These are phyloP conservation scores for Chroicocephalus ridibundus DNA, from an alignment of 2,113 vertebrate species.

Conservation along the genomic window DNA sequence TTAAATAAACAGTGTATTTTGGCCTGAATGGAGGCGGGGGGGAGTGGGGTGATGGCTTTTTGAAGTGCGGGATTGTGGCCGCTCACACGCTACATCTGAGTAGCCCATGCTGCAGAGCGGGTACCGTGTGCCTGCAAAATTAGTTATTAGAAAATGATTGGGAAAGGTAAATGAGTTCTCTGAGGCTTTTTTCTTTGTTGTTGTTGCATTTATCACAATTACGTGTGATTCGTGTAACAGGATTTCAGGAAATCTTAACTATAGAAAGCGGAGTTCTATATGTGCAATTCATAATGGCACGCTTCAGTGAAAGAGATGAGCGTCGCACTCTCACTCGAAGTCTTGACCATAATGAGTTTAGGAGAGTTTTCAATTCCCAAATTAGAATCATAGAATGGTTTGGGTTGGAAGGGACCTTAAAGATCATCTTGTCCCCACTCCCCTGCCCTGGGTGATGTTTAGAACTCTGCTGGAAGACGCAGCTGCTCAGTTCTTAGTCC, in stretches of 20 bases:
- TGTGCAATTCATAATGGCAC: neutral
- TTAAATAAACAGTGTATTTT: neutral
- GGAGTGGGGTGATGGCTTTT: neutral
- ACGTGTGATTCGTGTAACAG: neutral
- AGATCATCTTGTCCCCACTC: too few relatives aligned
- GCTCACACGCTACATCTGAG: neutral
- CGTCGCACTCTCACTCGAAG: neutral
- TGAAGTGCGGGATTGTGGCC: neutral
- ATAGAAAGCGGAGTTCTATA: neutral
- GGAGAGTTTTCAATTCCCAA: neutral
- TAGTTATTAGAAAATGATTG: neutral
- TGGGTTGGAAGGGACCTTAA: too few relatives aligned
- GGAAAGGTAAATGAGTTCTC: neutral
- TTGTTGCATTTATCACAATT: neutral
- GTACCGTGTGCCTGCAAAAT: neutral
- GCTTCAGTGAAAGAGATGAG: neutral
- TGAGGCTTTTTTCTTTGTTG: neutral
- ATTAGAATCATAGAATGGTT: neutral
- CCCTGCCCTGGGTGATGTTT: neutral
- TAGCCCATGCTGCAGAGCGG: accelerated
- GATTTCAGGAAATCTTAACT: neutral
- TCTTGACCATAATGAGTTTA: neutral
- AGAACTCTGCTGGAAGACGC: neutral
- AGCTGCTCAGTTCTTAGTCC: neutral
- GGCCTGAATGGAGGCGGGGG: neutral